Conservation (phyloP, 2,113 vertebrate genomes). For the cattle (Bos taurus) region DNA sequence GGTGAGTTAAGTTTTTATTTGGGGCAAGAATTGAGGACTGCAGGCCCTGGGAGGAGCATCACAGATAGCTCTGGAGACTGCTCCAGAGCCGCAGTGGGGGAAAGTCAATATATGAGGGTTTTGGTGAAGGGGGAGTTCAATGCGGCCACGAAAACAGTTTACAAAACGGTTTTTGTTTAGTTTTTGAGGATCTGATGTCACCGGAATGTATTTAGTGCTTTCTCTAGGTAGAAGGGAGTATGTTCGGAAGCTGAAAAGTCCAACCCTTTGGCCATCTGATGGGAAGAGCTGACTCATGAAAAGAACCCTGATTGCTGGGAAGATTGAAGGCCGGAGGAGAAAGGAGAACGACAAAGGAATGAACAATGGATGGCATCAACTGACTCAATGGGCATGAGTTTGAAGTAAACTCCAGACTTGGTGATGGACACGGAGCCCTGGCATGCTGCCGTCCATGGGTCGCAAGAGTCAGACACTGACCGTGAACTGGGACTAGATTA, state of each 20-base stretch:
- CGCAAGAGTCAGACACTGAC: not conserved
- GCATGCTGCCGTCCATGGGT: not conserved
- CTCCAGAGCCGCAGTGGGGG: not conserved
- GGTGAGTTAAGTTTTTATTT: fast-evolving
- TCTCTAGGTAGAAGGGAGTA: not conserved
- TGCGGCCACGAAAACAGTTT: not conserved
- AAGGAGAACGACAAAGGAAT: not conserved
- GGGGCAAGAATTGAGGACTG: not conserved
- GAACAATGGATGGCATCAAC: not conserved
- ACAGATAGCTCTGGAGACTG: not conserved
- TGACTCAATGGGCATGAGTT: not conserved
- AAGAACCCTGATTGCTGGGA: not conserved
- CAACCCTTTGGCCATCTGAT: not conserved
- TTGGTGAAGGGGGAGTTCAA: not conserved
- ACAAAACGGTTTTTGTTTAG: not conserved
- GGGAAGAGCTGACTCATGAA: not conserved
- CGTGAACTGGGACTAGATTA: not conserved
- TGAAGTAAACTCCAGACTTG: not conserved
- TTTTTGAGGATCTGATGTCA: not conserved
- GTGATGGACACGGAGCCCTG: not conserved
- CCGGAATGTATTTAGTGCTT: not conserved
- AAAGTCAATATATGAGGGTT: not conserved
- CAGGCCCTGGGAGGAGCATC: not conserved
- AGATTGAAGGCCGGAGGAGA: not conserved
- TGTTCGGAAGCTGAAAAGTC: not conserved